Evolutionary conservation across 2,888 invertebrate species (phyloP), one percentile per base, ranked within the genome.

Genomic region (Athrips mouffetella): DNA sequence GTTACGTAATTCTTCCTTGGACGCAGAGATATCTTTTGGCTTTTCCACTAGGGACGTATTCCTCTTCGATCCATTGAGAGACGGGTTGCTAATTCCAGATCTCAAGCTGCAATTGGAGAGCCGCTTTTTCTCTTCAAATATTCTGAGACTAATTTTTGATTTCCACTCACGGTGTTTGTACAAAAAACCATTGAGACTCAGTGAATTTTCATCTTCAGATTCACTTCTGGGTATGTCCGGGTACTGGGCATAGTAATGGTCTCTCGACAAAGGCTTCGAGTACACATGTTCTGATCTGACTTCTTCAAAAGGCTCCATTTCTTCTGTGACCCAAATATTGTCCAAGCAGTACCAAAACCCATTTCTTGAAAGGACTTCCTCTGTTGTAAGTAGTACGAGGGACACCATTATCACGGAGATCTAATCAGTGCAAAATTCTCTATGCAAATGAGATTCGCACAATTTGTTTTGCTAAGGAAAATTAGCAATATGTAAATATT

Each of bases 161-260:
- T 77, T 79, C 84, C 87, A 84, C 53, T 83, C 73, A 31, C 62
- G 58, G 50, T 85, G 78, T 65, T 86, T 87, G 21, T 50, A 67
- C 58, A 60, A 64, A 59, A 87, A 87, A 25, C 84, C 86, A 23
- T 62, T 72, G 5, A 86, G 54, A 41, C 77, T 80, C 30, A 85
- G 53, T 1, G 84, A 75, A 49, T 69, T 79, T 54, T 87, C 87
- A 23, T 86, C 88, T 47, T 88, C 88, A 0, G 87, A 87, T 63
- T 86, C 86, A 55, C 88, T 87, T 65, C 86, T 70, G 1, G 79
- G 76, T 69, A 88, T 84, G 37, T 87, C 86, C 1, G 86, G 86
- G 53, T 71, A 72, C 54, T 76, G 84, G 0, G 81, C 66, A 51
- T 88, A 86, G 50, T 87, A 88, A 15, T 73, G 59, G 51, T 87